Evolutionary conservation across 2,888 invertebrate genomes (phyloP).

Genomic region (Perithous albicinctus): DNA sequence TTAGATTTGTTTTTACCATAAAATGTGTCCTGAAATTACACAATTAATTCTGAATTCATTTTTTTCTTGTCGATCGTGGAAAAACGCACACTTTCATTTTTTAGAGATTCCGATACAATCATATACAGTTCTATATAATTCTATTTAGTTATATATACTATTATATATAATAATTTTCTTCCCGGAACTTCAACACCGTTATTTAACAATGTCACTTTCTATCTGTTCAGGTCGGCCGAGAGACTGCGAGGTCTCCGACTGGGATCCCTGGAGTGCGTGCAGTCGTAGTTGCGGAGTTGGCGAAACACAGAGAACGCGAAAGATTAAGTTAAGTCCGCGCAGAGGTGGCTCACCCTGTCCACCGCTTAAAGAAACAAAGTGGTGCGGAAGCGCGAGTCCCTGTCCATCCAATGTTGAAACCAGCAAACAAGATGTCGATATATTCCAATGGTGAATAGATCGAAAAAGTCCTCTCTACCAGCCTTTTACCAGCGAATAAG

Average conservation of each 20-base stretch:
- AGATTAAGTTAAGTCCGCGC: conserved; percentile 91
- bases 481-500: conserved; percentile 17
- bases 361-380: conserved; percentile 93
- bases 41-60: no score
- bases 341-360: conserved; percentile 94
- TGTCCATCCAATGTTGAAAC: conserved; percentile 85
- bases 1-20: no score
- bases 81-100: no score
- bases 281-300: conserved; percentile 96
- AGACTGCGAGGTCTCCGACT: conserved; percentile 94
- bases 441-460: conserved; percentile 66
- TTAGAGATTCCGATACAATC: no score
- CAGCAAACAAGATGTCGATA: conserved; percentile 59
- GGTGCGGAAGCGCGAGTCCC: conserved; percentile 93
- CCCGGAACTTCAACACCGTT: background rate
- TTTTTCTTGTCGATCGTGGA: no score
- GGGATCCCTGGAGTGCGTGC: conserved; percentile 95
- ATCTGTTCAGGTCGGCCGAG: conserved; percentile 87
- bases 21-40: no score
- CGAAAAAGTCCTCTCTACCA: conserved; percentile 6
- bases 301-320: conserved; percentile 92
- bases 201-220: conserved; percentile 35
- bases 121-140: no score
- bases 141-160: no score
- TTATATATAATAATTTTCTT: no score